Evolutionary conservation across 1,140 invertebrate species (phyloP), one percentile per base, ranked within the genome.

Genomic region (Latrodectus geometricus): DNA sequence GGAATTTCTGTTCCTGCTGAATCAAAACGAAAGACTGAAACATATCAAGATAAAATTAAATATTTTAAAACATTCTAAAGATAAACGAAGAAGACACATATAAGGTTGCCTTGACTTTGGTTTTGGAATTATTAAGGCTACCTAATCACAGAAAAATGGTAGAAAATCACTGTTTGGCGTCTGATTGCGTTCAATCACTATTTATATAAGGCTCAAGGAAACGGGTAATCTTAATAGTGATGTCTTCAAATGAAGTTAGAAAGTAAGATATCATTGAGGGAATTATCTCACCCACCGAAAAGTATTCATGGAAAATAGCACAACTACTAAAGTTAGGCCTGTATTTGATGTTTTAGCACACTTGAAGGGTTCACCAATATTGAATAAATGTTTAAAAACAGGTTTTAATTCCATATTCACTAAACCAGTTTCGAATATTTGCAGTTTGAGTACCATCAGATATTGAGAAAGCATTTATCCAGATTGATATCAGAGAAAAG

Each of bases 381-480:
- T 61, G 11, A 78, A 65, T 78, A 52, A 4, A 50, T 75, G 73
- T 9, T 52, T 52, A 4, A 35, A 75, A 21, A 20, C 15, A 11
- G 50, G 48, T 21, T 48, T 8, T 75, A 9, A 23, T 49, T 17
- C 50, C 73, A 14, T n/a, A 8, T n/a, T 52, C 50, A n/a, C 50
- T 50, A 35, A 75, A 52, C n/a, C 48, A 48, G 8, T 75, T 35
- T 52, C 7, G 48, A n/a, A 52, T 0, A 50, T 14, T 50, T 52
- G 5, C 15, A 21, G 20, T 50, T 75, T 35, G 73, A 7, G 15
- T 75, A 8, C 50, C 50, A 17, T 75, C 73, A 50, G 73, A 75
- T 50, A 50, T 75, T 75, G 15, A 75, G 50, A 75, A 75, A 21
- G 73, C 73, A n/a, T 75, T 54, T 11, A n/a, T n/a, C n/a, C 20